A percentile compares a stretch with the other conserved stretches of the same genome.
Conservation (phyloP, 2,888 invertebrate species). For the Sinelater perroti region DNA sequence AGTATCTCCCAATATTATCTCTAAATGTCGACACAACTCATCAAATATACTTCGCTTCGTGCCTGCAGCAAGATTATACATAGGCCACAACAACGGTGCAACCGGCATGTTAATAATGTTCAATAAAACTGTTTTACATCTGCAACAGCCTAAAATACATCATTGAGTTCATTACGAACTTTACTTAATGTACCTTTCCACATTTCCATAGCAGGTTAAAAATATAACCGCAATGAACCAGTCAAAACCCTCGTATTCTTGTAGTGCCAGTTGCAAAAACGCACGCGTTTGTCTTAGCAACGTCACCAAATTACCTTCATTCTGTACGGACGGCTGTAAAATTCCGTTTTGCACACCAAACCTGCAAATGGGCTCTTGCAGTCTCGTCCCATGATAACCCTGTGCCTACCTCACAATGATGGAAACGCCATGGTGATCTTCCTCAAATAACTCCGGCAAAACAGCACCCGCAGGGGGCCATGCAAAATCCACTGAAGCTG, state of each 20-base stretch:
- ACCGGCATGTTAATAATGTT: slow-evolving; percentile 38
- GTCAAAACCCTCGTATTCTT: slow-evolving; percentile 44
- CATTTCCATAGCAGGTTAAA: slow-evolving; percentile 41
- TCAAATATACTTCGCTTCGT: slow-evolving; percentile 8
- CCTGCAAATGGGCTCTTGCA: slow-evolving; percentile 35
- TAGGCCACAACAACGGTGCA: slow-evolving; percentile 41
- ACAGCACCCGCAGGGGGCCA: slow-evolving; percentile 31
- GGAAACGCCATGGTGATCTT: slow-evolving; percentile 31
- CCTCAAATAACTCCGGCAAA: slow-evolving; percentile 31
- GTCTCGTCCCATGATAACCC: neutral
- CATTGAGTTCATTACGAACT: neutral
- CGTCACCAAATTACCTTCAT: slow-evolving; percentile 39
- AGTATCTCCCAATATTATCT: slow-evolving; percentile 42
- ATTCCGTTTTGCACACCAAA: slow-evolving; percentile 42
- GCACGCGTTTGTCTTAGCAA: slow-evolving; percentile 42
- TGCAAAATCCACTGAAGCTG: slow-evolving; percentile 17
- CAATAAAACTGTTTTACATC: slow-evolving; percentile 37
- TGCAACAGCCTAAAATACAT: slow-evolving; percentile 12
- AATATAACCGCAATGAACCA: slow-evolving; percentile 45
- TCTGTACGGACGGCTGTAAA: slow-evolving; percentile 28
- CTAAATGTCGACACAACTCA: slow-evolving; percentile 42
- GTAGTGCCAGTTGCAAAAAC: slow-evolving; percentile 36
- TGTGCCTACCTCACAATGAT: slow-evolving; percentile 22
- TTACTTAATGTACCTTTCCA: slow-evolving; percentile 34
- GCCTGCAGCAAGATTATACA: slow-evolving; percentile 28